A percentile compares a stretch with the other conserved stretches of the same genome.
These are phyloP conservation scores for Cylas formicarius DNA, from an alignment of 1,140 invertebrate species.

Conservation along the genomic window DNA sequence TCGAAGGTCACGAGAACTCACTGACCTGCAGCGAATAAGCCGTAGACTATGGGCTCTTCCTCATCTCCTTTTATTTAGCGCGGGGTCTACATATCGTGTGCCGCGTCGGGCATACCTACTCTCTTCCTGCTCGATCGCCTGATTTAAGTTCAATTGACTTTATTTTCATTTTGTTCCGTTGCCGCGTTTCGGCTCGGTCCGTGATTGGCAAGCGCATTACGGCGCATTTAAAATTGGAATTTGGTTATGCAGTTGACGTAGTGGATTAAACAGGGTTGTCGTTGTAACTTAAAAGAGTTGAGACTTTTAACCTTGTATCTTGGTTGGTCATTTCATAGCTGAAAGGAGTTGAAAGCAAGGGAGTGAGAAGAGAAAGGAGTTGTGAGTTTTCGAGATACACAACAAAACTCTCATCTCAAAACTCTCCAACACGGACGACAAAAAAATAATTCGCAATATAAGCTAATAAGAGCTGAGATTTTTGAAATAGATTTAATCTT, in stretches of 20 bases:
- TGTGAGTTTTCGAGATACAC: too few relatives aligned
- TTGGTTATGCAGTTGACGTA: background rate
- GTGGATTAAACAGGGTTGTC: background rate
- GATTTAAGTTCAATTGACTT: conserved; percentile 1
- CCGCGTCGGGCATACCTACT: conserved; percentile 9
- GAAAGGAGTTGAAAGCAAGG: too few relatives aligned
- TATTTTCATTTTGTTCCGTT: conserved; percentile 20
- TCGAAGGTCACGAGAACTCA: conserved; percentile 37
- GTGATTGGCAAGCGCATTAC: too few relatives aligned
- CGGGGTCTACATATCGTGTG: conserved; percentile 4
- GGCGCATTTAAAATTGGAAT: background rate
- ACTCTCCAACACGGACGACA: too few relatives aligned
- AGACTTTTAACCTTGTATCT: too few relatives aligned
- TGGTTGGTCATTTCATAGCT: too few relatives aligned
- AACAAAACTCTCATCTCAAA: too few relatives aligned
- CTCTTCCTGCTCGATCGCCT: conserved; percentile 9
- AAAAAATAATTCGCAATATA: too few relatives aligned
- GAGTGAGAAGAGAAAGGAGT: too few relatives aligned
- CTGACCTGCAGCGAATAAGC: conserved; percentile 31
- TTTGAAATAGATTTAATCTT: too few relatives aligned
- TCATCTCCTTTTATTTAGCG: background rate
- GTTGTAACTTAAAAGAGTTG: too few relatives aligned
- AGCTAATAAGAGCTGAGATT: too few relatives aligned
- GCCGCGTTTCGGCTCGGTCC: background rate
- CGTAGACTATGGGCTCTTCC: conserved; percentile 5